These are phyloP conservation scores for Spinibarbus caldwelli DNA, from an alignment of 2,797 vertebrate species.

Conservation along the genomic window DNA sequence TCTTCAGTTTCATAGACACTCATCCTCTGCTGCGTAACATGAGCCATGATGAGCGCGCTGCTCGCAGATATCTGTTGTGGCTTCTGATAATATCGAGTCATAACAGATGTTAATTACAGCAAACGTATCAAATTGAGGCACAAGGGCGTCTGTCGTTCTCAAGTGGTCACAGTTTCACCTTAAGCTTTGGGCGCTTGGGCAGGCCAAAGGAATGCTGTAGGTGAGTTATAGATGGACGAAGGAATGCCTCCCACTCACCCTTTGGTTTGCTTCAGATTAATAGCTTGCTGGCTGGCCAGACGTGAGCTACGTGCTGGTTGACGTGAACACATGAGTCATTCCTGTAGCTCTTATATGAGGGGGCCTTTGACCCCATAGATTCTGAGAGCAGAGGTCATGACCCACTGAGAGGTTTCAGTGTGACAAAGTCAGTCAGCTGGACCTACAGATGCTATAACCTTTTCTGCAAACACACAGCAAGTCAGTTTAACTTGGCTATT, in stretches of 20 bases:
- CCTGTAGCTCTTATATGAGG: not conserved
- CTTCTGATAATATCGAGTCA: constrained; percentile 13
- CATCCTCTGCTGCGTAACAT: constrained; percentile 1
- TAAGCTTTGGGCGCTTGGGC: not conserved
- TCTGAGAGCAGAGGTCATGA: constrained; percentile 8
- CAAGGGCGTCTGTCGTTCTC: not conserved
- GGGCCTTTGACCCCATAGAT: not conserved
- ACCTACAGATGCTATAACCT: not conserved
- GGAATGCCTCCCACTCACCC: not conserved
- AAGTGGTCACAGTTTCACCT: not conserved
- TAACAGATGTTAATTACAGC: constrained; percentile 29
- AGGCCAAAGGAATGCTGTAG: not conserved
- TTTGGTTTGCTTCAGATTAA: constrained; percentile 27
- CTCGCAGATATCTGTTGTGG: constrained; percentile 18
- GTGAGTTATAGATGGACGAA: not conserved
- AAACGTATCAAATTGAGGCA: not conserved
- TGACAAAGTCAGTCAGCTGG: constrained; percentile 14
- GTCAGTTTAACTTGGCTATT: not conserved
- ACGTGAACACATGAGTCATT: constrained; percentile 14
- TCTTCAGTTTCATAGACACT: constrained; percentile 18
- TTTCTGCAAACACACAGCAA: not conserved
- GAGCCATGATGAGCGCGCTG: not conserved
- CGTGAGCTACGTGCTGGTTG: not conserved
- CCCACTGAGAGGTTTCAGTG: constrained; percentile 9
- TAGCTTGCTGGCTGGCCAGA: constrained; percentile 5